These are phyloP conservation scores for Eupithecia exiguata DNA, from an alignment of 2,888 invertebrate genomes.

Conservation along the genomic window DNA sequence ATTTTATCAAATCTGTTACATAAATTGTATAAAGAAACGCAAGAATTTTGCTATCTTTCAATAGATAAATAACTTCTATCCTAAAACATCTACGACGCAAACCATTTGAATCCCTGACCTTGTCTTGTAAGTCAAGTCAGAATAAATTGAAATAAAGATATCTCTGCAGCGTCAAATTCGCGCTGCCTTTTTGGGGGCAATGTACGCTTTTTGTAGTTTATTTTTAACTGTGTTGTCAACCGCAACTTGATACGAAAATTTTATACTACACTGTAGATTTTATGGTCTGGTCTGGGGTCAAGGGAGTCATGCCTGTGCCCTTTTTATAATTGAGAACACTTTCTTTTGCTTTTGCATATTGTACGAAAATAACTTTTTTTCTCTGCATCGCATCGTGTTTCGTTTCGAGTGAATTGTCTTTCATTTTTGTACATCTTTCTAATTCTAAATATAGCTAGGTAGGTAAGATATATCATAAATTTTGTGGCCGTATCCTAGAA, in stretches of 20 bases:
- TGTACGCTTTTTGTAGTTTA: slow-evolving; percentile 57
- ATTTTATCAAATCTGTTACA: background rate
- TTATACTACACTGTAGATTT: slow-evolving; percentile 14
- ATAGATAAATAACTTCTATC: background rate
- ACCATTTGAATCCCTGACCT: slow-evolving; percentile 22
- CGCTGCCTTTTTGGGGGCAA: slow-evolving; percentile 50
- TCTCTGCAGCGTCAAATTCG: slow-evolving; percentile 26
- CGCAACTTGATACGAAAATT: slow-evolving; percentile 33
- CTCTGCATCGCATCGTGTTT: background rate
- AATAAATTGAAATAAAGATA: slow-evolving; percentile 36
- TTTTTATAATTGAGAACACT: slow-evolving; percentile 13
- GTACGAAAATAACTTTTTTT: slow-evolving; percentile 5
- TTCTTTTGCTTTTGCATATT: slow-evolving; percentile 13
- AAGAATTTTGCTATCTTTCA: background rate
- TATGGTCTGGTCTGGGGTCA: slow-evolving; percentile 29
- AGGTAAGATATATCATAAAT: background rate
- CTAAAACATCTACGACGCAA: background rate
- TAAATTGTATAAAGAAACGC: background rate
- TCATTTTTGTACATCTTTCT: background rate
- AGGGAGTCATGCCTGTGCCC: slow-evolving; percentile 20
- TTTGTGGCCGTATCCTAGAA: too few species aligned
- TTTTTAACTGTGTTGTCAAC: slow-evolving; percentile 55
- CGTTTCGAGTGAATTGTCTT: background rate
- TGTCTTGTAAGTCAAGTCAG: slow-evolving; percentile 9
- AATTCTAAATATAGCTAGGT: background rate